Conservation (phyloP, 2,888 invertebrate genomes). For the Bugula neritina region DNA sequence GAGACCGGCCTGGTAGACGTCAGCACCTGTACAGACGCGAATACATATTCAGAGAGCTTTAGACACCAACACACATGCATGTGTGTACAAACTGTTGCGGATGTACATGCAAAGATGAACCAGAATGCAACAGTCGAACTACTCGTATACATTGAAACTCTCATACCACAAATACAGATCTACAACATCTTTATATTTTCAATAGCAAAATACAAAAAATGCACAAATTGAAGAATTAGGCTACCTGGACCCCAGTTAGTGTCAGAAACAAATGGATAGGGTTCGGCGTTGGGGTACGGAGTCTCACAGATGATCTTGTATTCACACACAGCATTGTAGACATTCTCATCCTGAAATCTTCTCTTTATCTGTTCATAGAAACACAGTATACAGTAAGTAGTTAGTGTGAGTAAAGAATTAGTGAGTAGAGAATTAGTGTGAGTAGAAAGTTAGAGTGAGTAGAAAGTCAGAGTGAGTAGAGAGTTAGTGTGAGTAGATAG, state of each 20-base stretch:
- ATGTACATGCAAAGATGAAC: neutral
- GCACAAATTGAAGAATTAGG: neutral
- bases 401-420: too few species aligned
- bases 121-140: neutral
- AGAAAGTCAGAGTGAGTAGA: too few species aligned
- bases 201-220: neutral
- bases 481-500: too few species aligned
- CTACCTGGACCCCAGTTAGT: constrained; percentile 53
- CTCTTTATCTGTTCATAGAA: constrained; percentile 5
- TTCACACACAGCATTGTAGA: constrained; percentile 52
- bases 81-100: neutral
- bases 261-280: constrained; percentile 51
- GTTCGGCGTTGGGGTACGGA: constrained; percentile 42
- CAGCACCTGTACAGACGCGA: constrained; percentile 44
- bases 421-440: too few species aligned
- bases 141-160: neutral
- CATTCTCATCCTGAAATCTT: constrained; percentile 42
- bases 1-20: constrained; percentile 49
- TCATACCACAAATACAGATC: neutral
- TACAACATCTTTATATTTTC: too few species aligned
- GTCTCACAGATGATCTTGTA: constrained; percentile 51
- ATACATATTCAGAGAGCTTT: too few species aligned
- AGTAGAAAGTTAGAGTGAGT: too few species aligned
- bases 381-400: neutral
- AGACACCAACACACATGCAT: neutral